Percentiles rank a stretch among this genome's conserved stretches.
Conservation (phyloP, 1,140 invertebrate genomes). For the Ylistrum balloti region DNA sequence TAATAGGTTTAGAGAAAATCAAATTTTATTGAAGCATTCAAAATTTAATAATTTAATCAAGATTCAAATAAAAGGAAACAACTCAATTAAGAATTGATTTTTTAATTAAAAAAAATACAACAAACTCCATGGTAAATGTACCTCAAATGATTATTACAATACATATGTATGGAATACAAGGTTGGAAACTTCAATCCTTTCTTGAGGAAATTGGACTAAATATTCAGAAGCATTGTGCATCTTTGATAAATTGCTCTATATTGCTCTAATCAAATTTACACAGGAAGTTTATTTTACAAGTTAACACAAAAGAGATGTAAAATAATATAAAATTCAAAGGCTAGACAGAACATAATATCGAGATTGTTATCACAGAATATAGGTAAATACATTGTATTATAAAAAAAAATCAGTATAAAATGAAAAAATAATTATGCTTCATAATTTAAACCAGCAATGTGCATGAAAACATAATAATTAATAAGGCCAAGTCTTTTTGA, state of each 20-base stretch:
- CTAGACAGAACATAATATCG: neutral
- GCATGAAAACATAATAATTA: neutral
- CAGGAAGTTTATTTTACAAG: too few species aligned
- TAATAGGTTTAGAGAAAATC: too few species aligned
- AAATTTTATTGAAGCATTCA: too few species aligned
- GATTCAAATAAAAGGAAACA: too few species aligned
- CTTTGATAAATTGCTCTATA: neutral
- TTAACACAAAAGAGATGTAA: conserved; percentile 18
- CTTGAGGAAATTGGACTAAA: too few species aligned
- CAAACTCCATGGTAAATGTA: too few species aligned
- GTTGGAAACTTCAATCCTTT: too few species aligned
- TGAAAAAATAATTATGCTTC: neutral
- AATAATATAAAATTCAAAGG: neutral
- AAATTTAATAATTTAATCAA: too few species aligned
- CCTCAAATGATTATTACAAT: too few species aligned
- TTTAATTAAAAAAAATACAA: too few species aligned
- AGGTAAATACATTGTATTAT: neutral
- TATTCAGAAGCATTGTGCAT: neutral
- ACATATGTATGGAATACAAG: too few species aligned
- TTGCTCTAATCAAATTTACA: neutral
- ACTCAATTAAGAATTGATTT: too few species aligned
- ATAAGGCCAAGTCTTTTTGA: neutral
- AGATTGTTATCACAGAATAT: neutral
- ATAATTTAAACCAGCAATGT: neutral
- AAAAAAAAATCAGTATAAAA: neutral